Percentiles rank a stretch among this genome's conserved stretches.
phyloP scores from a whole-genome alignment of 2,113 vertebrate genomes.

The Heptranchias perlo region DNA sequence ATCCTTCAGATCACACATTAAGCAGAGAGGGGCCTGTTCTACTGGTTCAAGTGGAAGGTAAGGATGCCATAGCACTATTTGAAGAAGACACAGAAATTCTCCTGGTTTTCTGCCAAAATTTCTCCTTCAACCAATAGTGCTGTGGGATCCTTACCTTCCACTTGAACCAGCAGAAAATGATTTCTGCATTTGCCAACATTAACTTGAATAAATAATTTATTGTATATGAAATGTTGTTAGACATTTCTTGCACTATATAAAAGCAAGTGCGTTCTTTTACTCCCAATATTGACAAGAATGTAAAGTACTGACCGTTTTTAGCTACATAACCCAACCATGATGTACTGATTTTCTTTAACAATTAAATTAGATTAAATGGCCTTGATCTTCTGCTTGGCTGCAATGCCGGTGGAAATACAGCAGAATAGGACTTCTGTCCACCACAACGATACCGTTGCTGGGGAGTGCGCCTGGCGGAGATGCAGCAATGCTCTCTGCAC shows the following conservation, averaged over 20 bases:
- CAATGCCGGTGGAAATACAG: no score
- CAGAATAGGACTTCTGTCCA: no score
- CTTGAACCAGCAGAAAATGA: not conserved
- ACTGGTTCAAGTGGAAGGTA: not conserved
- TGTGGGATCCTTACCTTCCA: no score
- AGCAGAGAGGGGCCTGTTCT: not conserved
- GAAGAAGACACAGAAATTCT: not conserved
- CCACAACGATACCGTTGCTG: no score
- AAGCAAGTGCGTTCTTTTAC: not conserved
- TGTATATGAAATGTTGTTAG: not conserved
- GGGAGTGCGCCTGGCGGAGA: no score
- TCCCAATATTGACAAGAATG: not conserved
- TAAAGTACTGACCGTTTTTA: not conserved
- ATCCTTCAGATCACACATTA: not conserved
- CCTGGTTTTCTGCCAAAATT: not conserved
- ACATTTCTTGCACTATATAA: not conserved
- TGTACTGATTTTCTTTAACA: no score
- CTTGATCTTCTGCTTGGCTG: no score
- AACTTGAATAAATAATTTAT: not conserved
- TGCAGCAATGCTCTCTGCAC: no score
- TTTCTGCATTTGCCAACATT: not conserved
- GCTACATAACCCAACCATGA: no score
- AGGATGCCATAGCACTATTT: not conserved
- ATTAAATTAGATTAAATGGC: no score
- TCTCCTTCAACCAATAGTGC: not conserved